Percentiles rank a stretch among this genome's conserved stretches.
Evolutionary conservation across 2,797 vertebrate genomes (phyloP).

Genomic region (Mormyrus hasselquistii): DNA sequence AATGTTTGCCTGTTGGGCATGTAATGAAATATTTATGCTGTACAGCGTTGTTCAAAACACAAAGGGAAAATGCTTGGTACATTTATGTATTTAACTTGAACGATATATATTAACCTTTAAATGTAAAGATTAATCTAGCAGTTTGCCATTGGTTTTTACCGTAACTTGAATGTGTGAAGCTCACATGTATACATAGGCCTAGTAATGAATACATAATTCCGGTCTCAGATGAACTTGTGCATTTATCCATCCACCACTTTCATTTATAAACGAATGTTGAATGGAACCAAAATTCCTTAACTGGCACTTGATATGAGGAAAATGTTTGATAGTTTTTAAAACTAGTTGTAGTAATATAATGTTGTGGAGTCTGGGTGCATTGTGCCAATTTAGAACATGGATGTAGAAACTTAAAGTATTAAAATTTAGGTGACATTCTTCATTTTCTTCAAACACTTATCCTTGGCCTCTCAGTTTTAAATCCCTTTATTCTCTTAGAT

Average conservation of each 20-base stretch:
- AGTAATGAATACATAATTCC: not conserved
- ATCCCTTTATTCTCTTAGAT: not conserved
- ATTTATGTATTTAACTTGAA: not conserved
- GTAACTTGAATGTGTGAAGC: not conserved
- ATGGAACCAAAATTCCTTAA: not conserved
- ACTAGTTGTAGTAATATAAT: not conserved
- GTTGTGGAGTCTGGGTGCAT: not conserved
- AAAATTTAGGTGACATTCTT: not conserved
- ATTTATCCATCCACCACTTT: not conserved
- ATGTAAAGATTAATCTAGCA: not conserved
- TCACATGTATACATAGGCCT: not conserved
- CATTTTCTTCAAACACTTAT: not conserved
- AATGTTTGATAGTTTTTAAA: not conserved
- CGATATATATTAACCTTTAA: not conserved
- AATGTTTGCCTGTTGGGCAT: not conserved
- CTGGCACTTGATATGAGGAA: not conserved
- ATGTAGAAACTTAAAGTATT: not conserved
- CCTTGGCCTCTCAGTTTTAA: not conserved
- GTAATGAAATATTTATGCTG: conserved; percentile 1
- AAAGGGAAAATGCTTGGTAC: not conserved
- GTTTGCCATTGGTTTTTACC: not conserved
- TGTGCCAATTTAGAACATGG: not conserved
- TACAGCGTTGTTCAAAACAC: not conserved
- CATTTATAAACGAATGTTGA: not conserved
- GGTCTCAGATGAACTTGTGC: not conserved